Conservation (phyloP, 2,113 vertebrate genomes). For the Mustelus asterias region DNA sequence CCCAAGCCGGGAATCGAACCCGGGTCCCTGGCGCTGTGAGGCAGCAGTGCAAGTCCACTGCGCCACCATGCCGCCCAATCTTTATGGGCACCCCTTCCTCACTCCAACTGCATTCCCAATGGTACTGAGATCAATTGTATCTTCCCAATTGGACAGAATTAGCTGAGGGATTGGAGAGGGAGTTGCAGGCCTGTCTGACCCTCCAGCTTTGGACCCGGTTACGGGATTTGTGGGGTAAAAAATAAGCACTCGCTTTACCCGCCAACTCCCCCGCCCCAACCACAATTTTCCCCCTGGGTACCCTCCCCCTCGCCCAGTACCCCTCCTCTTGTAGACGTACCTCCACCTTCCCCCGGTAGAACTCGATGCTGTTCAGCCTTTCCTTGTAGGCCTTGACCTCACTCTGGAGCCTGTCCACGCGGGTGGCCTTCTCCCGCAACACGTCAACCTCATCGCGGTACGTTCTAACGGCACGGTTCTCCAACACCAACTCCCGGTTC, state of each 20-base stretch:
- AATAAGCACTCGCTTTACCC: not conserved
- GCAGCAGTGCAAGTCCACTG: too few species aligned
- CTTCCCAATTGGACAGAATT: too few species aligned
- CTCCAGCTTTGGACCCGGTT: too few species aligned
- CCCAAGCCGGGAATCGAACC: too few species aligned
- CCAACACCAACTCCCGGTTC: conserved; percentile 75
- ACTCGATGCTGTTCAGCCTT: conserved; percentile 87
- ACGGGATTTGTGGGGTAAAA: too few species aligned
- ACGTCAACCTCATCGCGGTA: conserved; percentile 88
- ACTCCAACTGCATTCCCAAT: too few species aligned
- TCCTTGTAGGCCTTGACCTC: conserved; percentile 82
- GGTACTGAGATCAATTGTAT: too few species aligned
- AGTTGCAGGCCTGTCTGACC: too few species aligned
- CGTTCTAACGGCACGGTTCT: conserved; percentile 76
- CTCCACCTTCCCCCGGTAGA: conserved; percentile 90
- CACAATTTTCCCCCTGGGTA: not conserved
- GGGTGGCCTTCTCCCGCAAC: conserved; percentile 71
- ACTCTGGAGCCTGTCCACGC: conserved; percentile 80
- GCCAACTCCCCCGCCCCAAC: not conserved
- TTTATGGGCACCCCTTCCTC: too few species aligned
- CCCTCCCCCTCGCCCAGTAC: not conserved
- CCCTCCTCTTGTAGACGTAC: conserved; percentile 49
- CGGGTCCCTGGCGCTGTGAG: too few species aligned
- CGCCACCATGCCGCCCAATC: too few species aligned
- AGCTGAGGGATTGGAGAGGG: too few species aligned